Evolutionary conservation across 2,888 invertebrate species (phyloP).

Genomic region (Drosophila flavopinicola): DNA sequence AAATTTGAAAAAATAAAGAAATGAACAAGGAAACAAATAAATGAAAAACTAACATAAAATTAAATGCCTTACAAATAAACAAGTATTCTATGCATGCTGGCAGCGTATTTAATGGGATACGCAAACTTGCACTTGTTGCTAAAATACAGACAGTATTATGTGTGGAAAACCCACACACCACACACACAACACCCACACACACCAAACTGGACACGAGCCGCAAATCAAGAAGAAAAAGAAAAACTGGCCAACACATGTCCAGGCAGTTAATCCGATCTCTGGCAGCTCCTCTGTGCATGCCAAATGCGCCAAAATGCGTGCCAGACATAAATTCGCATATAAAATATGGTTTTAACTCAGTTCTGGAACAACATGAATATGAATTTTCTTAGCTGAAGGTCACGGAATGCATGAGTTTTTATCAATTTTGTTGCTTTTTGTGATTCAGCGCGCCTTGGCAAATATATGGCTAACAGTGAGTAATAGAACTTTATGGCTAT

Average conservation of each 20-base stretch:
- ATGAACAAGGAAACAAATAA: slow-evolving; percentile 12
- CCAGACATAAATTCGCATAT: slow-evolving; percentile 35
- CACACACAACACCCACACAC: slow-evolving; percentile 8
- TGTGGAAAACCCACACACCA: neutral
- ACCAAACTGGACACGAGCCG: slow-evolving; percentile 19
- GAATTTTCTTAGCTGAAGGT: slow-evolving; percentile 50
- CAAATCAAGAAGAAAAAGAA: slow-evolving; percentile 4
- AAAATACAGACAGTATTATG: slow-evolving; percentile 19
- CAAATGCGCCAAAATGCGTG: slow-evolving; percentile 31
- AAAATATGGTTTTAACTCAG: slow-evolving; percentile 8
- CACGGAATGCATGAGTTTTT: slow-evolving; percentile 36
- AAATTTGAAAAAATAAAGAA: slow-evolving; percentile 12
- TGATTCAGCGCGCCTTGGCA: slow-evolving; percentile 45
- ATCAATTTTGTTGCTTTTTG: slow-evolving; percentile 10
- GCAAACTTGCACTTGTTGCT: slow-evolving; percentile 72
- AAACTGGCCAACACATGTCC: slow-evolving; percentile 13
- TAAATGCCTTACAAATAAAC: slow-evolving; percentile 60
- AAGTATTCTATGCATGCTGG: slow-evolving; percentile 42
- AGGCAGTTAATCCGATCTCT: slow-evolving; percentile 11
- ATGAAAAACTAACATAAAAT: slow-evolving; percentile 49
- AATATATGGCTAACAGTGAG: slow-evolving; percentile 34
- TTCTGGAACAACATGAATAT: slow-evolving; percentile 15
- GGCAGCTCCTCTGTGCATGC: slow-evolving; percentile 25
- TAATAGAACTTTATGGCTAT: slow-evolving; percentile 46
- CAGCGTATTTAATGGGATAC: slow-evolving; percentile 55